Base-by-base conservation (phyloP, 2,888 invertebrate species). In the Pemphredon lugubris region DNA sequence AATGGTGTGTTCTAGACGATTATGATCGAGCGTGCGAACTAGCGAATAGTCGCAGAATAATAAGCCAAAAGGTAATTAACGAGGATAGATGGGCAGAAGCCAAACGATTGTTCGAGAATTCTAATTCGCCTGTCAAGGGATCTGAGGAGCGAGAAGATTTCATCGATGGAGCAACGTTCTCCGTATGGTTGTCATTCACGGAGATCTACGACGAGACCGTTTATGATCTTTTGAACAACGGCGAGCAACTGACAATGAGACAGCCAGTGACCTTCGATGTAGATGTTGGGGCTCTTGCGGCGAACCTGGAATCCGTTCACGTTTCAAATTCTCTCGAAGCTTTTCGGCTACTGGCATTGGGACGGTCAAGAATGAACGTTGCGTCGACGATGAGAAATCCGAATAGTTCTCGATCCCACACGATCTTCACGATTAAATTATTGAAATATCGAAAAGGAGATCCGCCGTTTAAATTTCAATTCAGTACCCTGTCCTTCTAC, bases 131-230 rank as follows among this genome's bases (percentile, higher is more conserved):
- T 11, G 6, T 50, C 6, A 9, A 37, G 6, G 39, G 51, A n/a
- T 1, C 16, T 6, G 71, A 75, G 1, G 69, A 74, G 1, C 66
- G 57, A 2, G 20, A 23, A 5, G 66, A 73, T 1, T 32, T 48
- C 5, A 23, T 34, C 6, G 26, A 37, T 3, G 34, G n/a, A 34
- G 4, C n/a, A 34, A 34, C n/a, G 34, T 34, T 3, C 34, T 34
- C 34, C 20, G 91, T 95, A 0, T 96, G 97, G 97, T 92, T 98
- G 14, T 96, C 97, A 0, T 97, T 96, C 90, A 94, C 94, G 0
- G 97, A 98, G 89, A 95, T 98, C 42, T 97, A 98, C 88, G 98
- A 98, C 87, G 98, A 98, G 85, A 92, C 92, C 0, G 93, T 97
- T n/a, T 96, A 94, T 86, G 98, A 98, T 89, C 90, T 98, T 20